Evolutionary conservation across 1,140 invertebrate species (phyloP).

Genomic region (Ips typographus): DNA sequence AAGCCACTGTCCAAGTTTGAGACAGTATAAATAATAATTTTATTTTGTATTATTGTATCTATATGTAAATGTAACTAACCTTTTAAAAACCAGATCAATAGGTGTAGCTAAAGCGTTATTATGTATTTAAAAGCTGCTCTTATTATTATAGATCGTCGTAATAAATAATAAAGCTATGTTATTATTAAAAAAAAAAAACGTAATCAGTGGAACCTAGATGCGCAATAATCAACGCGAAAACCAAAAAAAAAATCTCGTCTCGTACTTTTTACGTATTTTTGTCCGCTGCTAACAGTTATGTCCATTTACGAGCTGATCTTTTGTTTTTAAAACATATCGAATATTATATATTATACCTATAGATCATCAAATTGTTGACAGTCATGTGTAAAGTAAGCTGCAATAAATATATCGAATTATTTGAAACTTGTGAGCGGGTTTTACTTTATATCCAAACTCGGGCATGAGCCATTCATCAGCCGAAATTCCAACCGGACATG

Average conservation of each 20-base stretch:
- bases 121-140: slow-evolving; percentile 27
- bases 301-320: background rate
- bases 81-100: slow-evolving; percentile 11
- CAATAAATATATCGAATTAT: slow-evolving; percentile 54
- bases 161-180: slow-evolving; percentile 19
- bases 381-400: slow-evolving; percentile 50
- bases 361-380: slow-evolving; percentile 30
- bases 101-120: slow-evolving; percentile 21
- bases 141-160: background rate
- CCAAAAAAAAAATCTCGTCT: background rate
- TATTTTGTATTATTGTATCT: slow-evolving; percentile 53
- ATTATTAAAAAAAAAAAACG: background rate
- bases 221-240: slow-evolving; percentile 9
- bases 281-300: too few species aligned
- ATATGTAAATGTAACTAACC: slow-evolving; percentile 40
- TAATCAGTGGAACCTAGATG: background rate
- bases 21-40: slow-evolving; percentile 44
- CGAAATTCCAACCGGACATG: too few species aligned
- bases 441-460: too few species aligned
- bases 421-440: slow-evolving; percentile 29
- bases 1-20: background rate
- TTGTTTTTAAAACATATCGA: slow-evolving; percentile 37
- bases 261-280: too few species aligned
- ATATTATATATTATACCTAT: slow-evolving; percentile 19
- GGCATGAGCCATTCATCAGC: too few species aligned